Evolutionary conservation across 2,797 vertebrate genomes (phyloP).

Genomic region (Chromis chromis): DNA sequence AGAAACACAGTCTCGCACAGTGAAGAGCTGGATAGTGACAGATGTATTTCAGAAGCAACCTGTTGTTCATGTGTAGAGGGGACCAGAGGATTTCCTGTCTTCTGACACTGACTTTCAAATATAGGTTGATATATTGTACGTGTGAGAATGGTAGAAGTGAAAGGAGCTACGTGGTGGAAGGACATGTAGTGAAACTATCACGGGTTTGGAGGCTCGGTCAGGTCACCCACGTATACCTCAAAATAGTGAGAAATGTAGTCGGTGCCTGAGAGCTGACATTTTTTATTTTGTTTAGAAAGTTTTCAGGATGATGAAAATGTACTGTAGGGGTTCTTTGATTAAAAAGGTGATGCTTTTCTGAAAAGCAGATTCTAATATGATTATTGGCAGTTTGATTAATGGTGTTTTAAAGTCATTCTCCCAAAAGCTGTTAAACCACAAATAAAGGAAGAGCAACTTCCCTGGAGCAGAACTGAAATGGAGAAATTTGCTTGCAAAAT

Average conservation of each 20-base stretch:
- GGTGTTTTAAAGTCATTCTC: neutral
- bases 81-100: constrained; percentile 46
- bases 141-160: neutral
- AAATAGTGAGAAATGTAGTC: neutral
- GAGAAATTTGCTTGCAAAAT: no score
- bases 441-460: no score
- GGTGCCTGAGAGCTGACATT: neutral
- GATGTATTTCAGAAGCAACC: constrained; percentile 8
- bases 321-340: neutral
- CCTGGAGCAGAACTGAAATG: no score
- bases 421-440: neutral
- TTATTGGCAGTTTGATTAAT: no score
- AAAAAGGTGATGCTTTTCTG: no score
- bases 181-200: constrained; percentile 38
- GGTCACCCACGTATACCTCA: neutral
- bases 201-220: neutral
- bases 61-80: constrained; percentile 20
- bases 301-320: neutral
- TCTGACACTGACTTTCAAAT: constrained; percentile 39
- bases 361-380: no score
- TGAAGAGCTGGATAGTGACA: constrained; percentile 35
- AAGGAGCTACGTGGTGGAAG: constrained; percentile 34
- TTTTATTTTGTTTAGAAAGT: neutral
- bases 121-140: neutral
- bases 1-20: constrained; percentile 1